A percentile compares a stretch with the other conserved stretches of the same genome.
Conservation (phyloP, 2,797 vertebrate genomes). For the Chrysolophus pictus region DNA sequence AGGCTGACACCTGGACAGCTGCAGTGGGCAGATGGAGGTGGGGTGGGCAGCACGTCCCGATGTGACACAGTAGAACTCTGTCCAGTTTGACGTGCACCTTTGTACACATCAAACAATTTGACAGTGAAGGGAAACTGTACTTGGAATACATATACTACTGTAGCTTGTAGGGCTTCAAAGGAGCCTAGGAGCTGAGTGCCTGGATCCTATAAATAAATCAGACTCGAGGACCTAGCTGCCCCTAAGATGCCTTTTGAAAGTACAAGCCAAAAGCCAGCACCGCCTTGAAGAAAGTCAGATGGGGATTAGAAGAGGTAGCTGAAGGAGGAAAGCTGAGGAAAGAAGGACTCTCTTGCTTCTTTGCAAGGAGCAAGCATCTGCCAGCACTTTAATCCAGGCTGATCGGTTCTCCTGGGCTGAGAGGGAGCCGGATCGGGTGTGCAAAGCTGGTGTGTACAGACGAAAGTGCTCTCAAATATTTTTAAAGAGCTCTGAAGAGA, state of each 20-base stretch:
- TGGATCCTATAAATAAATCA: constrained; percentile 49
- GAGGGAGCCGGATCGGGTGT: background rate
- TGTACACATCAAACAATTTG: constrained; percentile 17
- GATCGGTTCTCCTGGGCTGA: background rate
- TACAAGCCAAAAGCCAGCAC: background rate
- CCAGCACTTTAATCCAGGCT: constrained; percentile 23
- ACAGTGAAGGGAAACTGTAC: background rate
- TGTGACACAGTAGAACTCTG: background rate
- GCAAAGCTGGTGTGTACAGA: constrained; percentile 12
- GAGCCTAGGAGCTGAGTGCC: background rate
- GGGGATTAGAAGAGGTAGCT: constrained; percentile 1
- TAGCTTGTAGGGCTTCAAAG: constrained; percentile 39
- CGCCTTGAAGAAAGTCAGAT: background rate
- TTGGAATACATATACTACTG: constrained; percentile 38
- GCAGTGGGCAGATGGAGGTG: background rate
- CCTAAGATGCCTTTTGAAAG: constrained; percentile 32
- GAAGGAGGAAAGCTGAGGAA: background rate
- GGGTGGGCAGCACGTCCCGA: background rate
- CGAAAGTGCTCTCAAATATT: background rate
- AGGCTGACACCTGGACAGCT: background rate
- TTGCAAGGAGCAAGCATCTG: background rate
- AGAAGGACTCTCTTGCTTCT: background rate
- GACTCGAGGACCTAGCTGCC: background rate
- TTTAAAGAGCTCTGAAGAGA: constrained; percentile 52
- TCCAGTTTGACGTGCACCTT: background rate